Evolutionary conservation across 1,140 invertebrate species (phyloP), one percentile per base, ranked within the genome.

Genomic region (Manduca sexta): DNA sequence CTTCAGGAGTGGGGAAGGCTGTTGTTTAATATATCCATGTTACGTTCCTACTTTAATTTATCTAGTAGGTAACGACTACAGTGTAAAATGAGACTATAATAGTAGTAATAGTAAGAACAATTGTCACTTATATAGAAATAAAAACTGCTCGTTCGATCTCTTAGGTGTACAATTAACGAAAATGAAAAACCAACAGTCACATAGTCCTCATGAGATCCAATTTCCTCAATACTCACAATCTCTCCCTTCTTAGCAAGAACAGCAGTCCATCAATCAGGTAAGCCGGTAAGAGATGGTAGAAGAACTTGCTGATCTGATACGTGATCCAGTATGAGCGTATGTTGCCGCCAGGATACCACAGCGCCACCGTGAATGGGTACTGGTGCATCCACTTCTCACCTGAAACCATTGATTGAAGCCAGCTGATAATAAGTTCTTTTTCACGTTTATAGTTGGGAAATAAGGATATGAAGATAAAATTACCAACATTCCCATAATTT

Each of bases 271-370:
- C 95, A 13, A 95, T 86, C 3, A 95, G 65, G 64, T 95, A 95
- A 1, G 94, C 94, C 0, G 95, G 95, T 16, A 96, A 58, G 11
- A 90, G 86, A 60, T 97, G 95, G 10, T 93, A 90, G 12, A 95
- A 89, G 5, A 94, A 84, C 0, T 93, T 89, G 38, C 88, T 88
- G 0, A 95, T 51, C 48, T 89, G 81, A 67, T 95, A 93, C 18
- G 89, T 71, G 1, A 91, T 72, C 73, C 91, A 91, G 49, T 88
- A 92, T 0, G 90, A 88, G 52, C 93, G 95, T 35, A 95, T 89
- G 34, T 86, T 88, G 11, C 93, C 93, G 4, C 90, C 91, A 0
- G 94, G 93, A 83, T 94, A 95, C 94, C 94, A 95, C 0, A 95
- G 68, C 0, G 90, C 89, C 17, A 91, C 78, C 37, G 90, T 90